Evolutionary conservation across 2,888 invertebrate genomes (phyloP).

Genomic region (Scrobipalpa costella): DNA sequence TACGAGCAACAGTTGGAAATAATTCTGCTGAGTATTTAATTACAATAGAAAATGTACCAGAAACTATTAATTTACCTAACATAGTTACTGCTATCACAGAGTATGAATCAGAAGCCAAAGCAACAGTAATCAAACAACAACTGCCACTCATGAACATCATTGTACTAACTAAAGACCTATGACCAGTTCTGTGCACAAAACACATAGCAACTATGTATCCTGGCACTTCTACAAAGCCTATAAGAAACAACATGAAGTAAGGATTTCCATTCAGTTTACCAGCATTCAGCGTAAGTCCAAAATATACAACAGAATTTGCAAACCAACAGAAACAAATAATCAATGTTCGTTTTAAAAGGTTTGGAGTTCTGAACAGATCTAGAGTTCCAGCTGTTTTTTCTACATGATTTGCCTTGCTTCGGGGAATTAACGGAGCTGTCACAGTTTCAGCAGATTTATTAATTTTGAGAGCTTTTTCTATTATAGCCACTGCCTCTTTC

Average conservation of each 20-base stretch:
- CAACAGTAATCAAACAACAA: constrained; percentile 87
- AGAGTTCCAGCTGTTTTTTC: constrained; percentile 82
- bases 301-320: constrained; percentile 93
- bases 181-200: constrained; percentile 88
- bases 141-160: constrained; percentile 90
- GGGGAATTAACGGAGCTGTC: constrained; percentile 84
- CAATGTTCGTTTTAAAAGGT: constrained; percentile 87
- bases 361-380: constrained; percentile 90
- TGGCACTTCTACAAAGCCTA: constrained; percentile 90
- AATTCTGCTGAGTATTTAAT: constrained; percentile 94
- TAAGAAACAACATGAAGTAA: constrained; percentile 88
- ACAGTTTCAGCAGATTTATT: constrained; percentile 84
- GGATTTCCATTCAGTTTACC: constrained; percentile 91
- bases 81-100: constrained; percentile 84
- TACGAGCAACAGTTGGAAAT: constrained; percentile 92
- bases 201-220: constrained; percentile 87
- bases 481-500: constrained; percentile 87
- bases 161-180: constrained; percentile 87
- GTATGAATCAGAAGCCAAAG: constrained; percentile 83
- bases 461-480: constrained; percentile 86
- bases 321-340: constrained; percentile 93
- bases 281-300: constrained; percentile 90
- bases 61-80: constrained; percentile 90
- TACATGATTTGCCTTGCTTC: constrained; percentile 72
- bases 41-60: constrained; percentile 91